phyloP scores from a whole-genome alignment of 1,140 invertebrate species.

The Berghia stephanieae region DNA sequence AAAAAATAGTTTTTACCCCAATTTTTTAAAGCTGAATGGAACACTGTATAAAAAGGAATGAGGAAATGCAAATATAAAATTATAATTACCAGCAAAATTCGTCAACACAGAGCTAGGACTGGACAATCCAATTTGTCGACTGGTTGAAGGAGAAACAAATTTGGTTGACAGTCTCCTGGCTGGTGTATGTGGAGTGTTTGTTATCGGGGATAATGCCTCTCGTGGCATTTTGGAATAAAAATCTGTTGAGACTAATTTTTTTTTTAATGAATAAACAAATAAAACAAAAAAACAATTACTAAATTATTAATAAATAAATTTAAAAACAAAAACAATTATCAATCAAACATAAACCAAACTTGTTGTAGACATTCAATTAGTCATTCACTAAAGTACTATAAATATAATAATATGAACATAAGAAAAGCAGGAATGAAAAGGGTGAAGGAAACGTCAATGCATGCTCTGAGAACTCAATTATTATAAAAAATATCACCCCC shows the following conservation, averaged over 20 bases:
- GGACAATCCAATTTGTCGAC: constrained; percentile 40
- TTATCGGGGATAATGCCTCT: constrained; percentile 45
- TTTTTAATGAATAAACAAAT: constrained; percentile 24
- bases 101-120: constrained; percentile 51
- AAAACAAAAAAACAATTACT: constrained; percentile 14
- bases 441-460: too few species aligned
- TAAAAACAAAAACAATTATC: neutral
- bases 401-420: constrained; percentile 11
- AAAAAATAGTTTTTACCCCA: neutral
- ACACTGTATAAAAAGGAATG: neutral
- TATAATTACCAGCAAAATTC: constrained; percentile 53
- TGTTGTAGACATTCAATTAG: neutral
- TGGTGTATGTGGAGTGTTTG: constrained; percentile 38
- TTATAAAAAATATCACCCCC: too few species aligned
- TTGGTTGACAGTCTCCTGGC: constrained; percentile 34
- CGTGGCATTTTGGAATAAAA: constrained; percentile 19
- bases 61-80: constrained; percentile 25
- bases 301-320: neutral
- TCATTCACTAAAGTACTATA: neutral
- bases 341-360: neutral
- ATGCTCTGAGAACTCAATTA: too few species aligned
- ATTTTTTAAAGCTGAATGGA: neutral
- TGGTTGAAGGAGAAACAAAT: constrained; percentile 54
- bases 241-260: neutral
- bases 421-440: too few species aligned